phyloP scores from a whole-genome alignment of 2,113 vertebrate species.

The Aspiorhynchus laticeps region DNA sequence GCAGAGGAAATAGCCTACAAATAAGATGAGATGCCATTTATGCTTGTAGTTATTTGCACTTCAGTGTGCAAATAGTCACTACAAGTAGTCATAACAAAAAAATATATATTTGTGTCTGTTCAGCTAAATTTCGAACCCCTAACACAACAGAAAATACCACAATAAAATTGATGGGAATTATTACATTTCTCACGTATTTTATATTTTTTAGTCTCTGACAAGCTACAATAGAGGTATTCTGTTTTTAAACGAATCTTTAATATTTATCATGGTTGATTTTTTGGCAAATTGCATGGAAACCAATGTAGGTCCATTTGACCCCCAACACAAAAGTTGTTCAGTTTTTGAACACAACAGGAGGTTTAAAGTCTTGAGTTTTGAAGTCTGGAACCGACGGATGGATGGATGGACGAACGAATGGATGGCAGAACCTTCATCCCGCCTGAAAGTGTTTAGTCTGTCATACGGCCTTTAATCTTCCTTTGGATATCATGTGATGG shows the following conservation, averaged over 20 bases:
- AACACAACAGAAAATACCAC: background rate
- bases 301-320: background rate
- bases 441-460: slow-evolving; percentile 51
- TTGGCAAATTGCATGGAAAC: background rate
- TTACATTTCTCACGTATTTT: too few species aligned
- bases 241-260: too few species aligned
- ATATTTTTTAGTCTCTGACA: too few species aligned
- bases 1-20: too few species aligned
- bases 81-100: background rate
- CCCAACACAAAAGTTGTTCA: background rate
- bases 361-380: background rate
- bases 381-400: background rate
- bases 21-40: background rate
- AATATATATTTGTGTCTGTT: background rate
- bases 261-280: background rate
- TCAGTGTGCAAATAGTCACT: too few species aligned
- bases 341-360: background rate
- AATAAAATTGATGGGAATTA: too few species aligned
- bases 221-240: too few species aligned
- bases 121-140: background rate
- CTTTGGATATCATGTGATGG: slow-evolving; percentile 64
- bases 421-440: slow-evolving; percentile 1
- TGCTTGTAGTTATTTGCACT: background rate
- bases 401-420: background rate
- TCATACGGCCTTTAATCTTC: slow-evolving; percentile 66